phyloP scores from a whole-genome alignment of 2,113 vertebrate species.

The Chunga burmeisteri region DNA sequence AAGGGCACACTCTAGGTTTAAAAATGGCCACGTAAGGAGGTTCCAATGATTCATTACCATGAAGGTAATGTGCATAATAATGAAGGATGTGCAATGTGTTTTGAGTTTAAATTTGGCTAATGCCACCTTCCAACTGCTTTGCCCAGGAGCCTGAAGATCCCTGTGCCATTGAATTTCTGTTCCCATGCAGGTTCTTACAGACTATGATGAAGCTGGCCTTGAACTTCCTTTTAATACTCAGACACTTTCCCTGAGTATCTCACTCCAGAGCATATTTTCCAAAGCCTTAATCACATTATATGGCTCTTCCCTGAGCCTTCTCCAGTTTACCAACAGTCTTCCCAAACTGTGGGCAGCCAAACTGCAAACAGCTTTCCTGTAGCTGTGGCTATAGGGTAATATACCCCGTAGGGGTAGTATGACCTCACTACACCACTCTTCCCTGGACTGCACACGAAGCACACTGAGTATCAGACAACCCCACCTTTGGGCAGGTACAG shows the following conservation, averaged over 20 bases:
- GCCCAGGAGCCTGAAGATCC: not conserved
- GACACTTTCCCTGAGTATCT: not conserved
- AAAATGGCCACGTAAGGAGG: not conserved
- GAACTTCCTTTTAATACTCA: not conserved
- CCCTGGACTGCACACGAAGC: rapidly evolving
- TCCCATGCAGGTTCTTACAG: not conserved
- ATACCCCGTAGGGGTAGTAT: not conserved
- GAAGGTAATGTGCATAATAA: too few species aligned
- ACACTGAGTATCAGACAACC: not conserved
- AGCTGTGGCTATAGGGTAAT: not conserved
- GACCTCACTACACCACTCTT: not conserved
- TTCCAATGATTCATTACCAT: not conserved
- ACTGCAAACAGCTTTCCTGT: not conserved
- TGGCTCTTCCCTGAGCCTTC: not conserved
- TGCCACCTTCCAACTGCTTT: not conserved
- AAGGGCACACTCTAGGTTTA: not conserved
- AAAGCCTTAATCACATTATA: not conserved
- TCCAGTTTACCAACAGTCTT: not conserved
- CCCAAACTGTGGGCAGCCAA: not conserved
- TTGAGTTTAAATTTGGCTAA: not conserved
- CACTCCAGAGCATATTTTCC: not conserved
- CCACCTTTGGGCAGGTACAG: not conserved
- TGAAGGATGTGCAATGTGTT: not conserved
- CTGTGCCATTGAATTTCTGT: not conserved
- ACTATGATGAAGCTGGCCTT: not conserved